These are phyloP conservation scores for Sinocyclocheilus anophthalmus DNA, from an alignment of 2,113 vertebrate species.

Conservation along the genomic window DNA sequence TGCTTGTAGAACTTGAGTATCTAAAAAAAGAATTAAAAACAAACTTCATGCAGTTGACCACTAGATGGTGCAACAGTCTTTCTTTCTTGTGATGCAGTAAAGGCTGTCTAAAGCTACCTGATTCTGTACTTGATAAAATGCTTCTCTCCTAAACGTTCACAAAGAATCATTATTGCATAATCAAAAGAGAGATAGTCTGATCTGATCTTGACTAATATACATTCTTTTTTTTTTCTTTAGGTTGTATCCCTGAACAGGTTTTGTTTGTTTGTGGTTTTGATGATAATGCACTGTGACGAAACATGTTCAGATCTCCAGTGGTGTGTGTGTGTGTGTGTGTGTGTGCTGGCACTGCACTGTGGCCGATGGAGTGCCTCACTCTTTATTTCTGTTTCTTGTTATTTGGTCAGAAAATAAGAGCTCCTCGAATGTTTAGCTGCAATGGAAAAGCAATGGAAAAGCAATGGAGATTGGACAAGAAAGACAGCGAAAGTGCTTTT, in stretches of 20 bases:
- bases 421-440: neutral
- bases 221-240: neutral
- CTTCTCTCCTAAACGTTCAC: neutral
- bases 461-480: neutral
- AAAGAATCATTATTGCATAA: neutral
- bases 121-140: neutral
- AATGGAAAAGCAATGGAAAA: neutral
- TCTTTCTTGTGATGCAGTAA: neutral
- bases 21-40: neutral
- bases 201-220: conserved; percentile 12
- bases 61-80: conserved; percentile 38
- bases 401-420: neutral
- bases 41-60: conserved; percentile 21
- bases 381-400: neutral
- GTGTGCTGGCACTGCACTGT: conserved; percentile 5
- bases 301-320: conserved; percentile 71
- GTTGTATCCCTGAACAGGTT: neutral
- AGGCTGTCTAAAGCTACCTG: neutral
- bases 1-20: neutral
- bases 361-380: too few species aligned
- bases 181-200: neutral
- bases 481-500: neutral
- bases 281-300: conserved; percentile 78
- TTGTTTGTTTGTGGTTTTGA: conserved; percentile 50
- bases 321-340: conserved; percentile 50